Percentiles rank a stretch among this genome's conserved stretches.
Evolutionary conservation across 2,113 vertebrate genomes (phyloP).

Genomic region (Sterrhoptilus dennistouni): DNA sequence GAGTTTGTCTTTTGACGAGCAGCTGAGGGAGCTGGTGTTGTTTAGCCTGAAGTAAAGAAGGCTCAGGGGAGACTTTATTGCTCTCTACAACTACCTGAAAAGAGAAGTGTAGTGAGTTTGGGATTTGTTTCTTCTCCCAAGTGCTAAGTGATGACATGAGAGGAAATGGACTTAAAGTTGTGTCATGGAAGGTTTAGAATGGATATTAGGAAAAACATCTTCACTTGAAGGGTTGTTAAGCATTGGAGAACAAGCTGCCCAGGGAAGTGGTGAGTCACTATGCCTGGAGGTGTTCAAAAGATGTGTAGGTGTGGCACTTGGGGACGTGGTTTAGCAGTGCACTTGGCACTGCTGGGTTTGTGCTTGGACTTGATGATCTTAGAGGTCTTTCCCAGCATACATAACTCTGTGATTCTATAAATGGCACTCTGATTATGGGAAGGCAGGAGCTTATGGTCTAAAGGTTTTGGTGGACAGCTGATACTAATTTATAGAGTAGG

Average conservation of each 20-base stretch:
- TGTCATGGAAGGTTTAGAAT: background rate
- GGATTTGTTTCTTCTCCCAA: background rate
- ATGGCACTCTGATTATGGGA: background rate
- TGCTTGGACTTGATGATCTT: background rate
- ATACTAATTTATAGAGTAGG: background rate
- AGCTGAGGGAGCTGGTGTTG: background rate
- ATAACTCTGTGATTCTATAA: background rate
- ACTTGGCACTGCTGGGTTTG: background rate
- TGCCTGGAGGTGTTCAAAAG: background rate
- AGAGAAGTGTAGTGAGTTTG: background rate
- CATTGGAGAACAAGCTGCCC: background rate
- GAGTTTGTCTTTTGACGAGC: background rate
- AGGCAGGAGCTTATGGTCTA: background rate
- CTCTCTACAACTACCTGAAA: background rate
- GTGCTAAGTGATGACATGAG: rapidly evolving
- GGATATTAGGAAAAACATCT: background rate
- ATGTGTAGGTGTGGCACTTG: rapidly evolving
- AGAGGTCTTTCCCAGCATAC: background rate
- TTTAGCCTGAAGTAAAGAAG: background rate
- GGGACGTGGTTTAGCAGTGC: background rate
- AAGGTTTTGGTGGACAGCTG: background rate
- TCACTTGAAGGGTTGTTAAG: background rate
- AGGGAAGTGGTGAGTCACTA: background rate
- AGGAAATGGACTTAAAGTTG: background rate
- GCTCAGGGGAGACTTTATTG: background rate